These are phyloP conservation scores for Drosophila fuyamai DNA, from an alignment of 1,140 invertebrate species.

Conservation along the genomic window DNA sequence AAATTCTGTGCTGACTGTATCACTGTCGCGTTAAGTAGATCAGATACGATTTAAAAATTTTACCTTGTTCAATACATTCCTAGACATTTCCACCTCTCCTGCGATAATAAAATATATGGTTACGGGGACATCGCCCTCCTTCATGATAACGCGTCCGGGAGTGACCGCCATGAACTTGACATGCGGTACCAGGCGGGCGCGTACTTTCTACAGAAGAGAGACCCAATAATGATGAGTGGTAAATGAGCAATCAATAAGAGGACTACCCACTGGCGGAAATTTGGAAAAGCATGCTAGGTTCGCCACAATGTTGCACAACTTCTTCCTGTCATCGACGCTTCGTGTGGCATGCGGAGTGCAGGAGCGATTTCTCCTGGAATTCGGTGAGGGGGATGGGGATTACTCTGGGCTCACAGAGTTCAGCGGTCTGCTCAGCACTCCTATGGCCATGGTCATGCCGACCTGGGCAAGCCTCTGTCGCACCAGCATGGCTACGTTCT, in stretches of 20 bases:
- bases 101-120: slow-evolving; percentile 57
- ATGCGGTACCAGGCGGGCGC: slow-evolving; percentile 51
- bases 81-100: slow-evolving; percentile 62
- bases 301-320: slow-evolving; percentile 52
- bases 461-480: slow-evolving; percentile 60
- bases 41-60: neutral
- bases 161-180: slow-evolving; percentile 41
- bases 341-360: slow-evolving; percentile 24
- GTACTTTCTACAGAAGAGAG: slow-evolving; percentile 43
- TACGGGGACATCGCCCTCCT: slow-evolving; percentile 39
- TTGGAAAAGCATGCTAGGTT: slow-evolving; percentile 44
- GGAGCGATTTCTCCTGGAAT: slow-evolving; percentile 52
- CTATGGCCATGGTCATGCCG: slow-evolving; percentile 58
- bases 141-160: slow-evolving; percentile 42
- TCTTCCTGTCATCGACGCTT: slow-evolving; percentile 51
- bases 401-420: neutral
- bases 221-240: too few species aligned
- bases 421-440: neutral
- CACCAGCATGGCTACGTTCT: slow-evolving; percentile 56
- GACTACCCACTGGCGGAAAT: slow-evolving; percentile 50
- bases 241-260: too few species aligned
- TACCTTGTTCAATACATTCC: slow-evolving; percentile 47
- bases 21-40: too few species aligned
- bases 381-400: neutral
- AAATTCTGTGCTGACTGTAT: too few species aligned